Percentiles rank a stretch among this genome's conserved stretches.
Conservation (phyloP, 2,797 vertebrate genomes). For the Melanotaenia parkinsoni region DNA sequence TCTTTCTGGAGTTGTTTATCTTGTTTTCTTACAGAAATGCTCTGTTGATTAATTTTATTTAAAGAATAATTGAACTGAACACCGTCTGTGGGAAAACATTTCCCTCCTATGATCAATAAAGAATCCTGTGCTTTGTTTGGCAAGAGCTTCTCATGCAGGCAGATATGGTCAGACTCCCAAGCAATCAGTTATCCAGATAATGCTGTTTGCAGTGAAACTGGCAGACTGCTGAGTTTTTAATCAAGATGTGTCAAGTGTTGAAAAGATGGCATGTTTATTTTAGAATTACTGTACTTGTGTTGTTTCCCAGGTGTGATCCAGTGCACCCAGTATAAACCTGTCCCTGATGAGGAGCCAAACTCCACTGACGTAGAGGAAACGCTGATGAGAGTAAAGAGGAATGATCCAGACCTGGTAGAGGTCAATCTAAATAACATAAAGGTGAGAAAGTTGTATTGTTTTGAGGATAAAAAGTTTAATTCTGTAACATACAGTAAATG, state of each 20-base stretch:
- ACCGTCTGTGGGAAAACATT: constrained; percentile 11
- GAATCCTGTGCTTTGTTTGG: constrained; percentile 26
- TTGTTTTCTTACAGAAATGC: background rate
- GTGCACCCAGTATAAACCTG: constrained; percentile 94
- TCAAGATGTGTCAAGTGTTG: background rate
- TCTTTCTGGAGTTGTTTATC: background rate
- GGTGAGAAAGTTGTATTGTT: constrained; percentile 72
- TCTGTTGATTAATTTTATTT: background rate
- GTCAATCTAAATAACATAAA: constrained; percentile 99
- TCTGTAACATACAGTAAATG: too few species aligned
- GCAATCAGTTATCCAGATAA: constrained; percentile 12
- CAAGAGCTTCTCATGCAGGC: background rate
- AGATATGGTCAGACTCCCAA: constrained; percentile 1
- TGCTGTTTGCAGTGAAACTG: background rate
- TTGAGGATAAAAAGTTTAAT: background rate
- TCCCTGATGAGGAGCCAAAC: constrained; percentile 96
- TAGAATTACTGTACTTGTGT: constrained; percentile 1
- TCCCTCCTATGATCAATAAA: constrained; percentile 3
- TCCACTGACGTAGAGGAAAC: constrained; percentile 94
- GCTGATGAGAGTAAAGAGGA: constrained; percentile 87
- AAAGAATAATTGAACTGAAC: background rate
- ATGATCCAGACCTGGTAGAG: constrained; percentile 92
- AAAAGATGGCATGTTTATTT: background rate
- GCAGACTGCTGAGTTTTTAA: background rate
- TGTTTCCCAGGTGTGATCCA: constrained; percentile 82